These are phyloP conservation scores for Azorinus chamasolen DNA, from an alignment of 2,888 invertebrate species.

Conservation along the genomic window DNA sequence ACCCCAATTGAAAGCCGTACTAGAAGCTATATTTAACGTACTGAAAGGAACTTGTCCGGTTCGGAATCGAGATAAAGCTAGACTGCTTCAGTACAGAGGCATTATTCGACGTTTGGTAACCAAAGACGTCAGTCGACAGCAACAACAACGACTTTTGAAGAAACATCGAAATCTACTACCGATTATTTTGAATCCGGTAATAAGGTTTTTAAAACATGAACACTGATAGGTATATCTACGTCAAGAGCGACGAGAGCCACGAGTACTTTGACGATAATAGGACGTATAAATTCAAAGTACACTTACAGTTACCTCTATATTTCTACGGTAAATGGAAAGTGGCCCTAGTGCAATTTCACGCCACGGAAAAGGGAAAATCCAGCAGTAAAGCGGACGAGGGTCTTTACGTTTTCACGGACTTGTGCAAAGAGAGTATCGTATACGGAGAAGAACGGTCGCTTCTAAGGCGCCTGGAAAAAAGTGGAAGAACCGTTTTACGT, in stretches of 20 bases:
- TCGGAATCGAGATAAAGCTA: too few relatives aligned
- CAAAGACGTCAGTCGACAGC: slow-evolving; percentile 28
- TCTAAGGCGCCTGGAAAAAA: too few relatives aligned
- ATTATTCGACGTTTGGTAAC: slow-evolving; percentile 42
- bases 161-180: slow-evolving; percentile 34
- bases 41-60: too few relatives aligned
- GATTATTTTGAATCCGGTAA: slow-evolving; percentile 32
- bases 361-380: slow-evolving; percentile 21
- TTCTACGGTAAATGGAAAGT: slow-evolving; percentile 24
- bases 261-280: slow-evolving; percentile 21
- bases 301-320: slow-evolving; percentile 18
- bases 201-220: slow-evolving; percentile 15
- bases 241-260: slow-evolving; percentile 34
- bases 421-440: too few relatives aligned
- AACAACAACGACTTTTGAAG: slow-evolving; percentile 31
- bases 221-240: slow-evolving; percentile 23
- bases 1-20: slow-evolving; percentile 33
- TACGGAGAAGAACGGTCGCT: slow-evolving; percentile 27
- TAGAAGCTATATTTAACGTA: slow-evolving; percentile 57
- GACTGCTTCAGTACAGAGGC: slow-evolving; percentile 17
- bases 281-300: slow-evolving; percentile 19
- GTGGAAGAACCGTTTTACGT: too few relatives aligned
- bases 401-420: too few relatives aligned
- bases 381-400: slow-evolving; percentile 1
- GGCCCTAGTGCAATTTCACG: slow-evolving; percentile 22